Percentiles rank a stretch among this genome's conserved stretches.
Evolutionary conservation across 2,888 invertebrate species (phyloP).

Genomic region (Lycophotia porphyrea): DNA sequence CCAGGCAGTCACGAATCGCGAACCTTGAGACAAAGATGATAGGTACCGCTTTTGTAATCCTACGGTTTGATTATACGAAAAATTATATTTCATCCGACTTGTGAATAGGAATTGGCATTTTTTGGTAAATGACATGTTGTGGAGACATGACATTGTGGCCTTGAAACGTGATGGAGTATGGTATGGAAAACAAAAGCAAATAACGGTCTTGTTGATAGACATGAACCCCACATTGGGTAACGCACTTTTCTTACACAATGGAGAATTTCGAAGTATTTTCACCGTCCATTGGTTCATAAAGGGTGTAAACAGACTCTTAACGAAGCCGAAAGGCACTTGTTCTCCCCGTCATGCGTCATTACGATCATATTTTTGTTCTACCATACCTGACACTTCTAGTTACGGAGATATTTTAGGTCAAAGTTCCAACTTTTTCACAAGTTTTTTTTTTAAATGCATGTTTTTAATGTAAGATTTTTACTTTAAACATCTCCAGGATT

Average conservation of each 20-base stretch:
- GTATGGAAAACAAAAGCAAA: not conserved
- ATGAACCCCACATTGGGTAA: not conserved
- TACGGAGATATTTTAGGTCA: no score
- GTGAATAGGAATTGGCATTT: conserved; percentile 36
- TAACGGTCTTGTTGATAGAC: not conserved
- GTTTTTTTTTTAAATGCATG: no score
- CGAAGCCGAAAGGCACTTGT: no score
- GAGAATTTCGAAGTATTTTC: not conserved
- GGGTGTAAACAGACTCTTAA: no score
- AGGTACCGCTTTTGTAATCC: conserved; percentile 43
- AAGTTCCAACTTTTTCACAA: no score
- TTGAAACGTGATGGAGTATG: not conserved
- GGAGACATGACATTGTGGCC: conserved; percentile 12
- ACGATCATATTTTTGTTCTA: no score
- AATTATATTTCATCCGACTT: conserved; percentile 28
- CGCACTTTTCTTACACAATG: not conserved
- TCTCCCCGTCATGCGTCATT: no score
- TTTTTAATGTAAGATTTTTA: no score
- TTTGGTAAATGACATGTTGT: conserved; percentile 3
- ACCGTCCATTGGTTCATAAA: not conserved
- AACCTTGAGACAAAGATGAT: conserved; percentile 40
- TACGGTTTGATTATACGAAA: conserved; percentile 36
- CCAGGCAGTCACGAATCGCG: conserved; percentile 55
- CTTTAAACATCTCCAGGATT: no score
- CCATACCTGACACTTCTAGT: no score